These are phyloP conservation scores for Drosophila cracens DNA, from an alignment of 2,888 invertebrate species.

Conservation along the genomic window DNA sequence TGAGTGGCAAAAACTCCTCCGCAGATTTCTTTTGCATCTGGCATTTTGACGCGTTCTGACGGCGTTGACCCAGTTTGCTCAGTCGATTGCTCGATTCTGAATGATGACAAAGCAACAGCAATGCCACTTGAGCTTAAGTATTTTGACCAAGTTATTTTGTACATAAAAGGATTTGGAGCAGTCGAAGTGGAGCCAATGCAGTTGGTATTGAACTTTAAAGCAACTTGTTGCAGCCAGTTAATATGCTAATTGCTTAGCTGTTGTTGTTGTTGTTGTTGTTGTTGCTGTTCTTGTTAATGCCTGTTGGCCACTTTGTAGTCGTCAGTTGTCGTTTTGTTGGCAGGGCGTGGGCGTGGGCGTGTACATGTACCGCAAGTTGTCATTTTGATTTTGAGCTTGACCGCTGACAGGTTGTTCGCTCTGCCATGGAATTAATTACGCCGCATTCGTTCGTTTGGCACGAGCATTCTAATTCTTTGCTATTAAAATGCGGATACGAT, in stretches of 20 bases:
- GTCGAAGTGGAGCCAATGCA: constrained; percentile 21
- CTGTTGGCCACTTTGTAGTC: constrained; percentile 60
- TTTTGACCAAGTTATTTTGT: constrained; percentile 75
- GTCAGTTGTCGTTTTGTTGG: constrained; percentile 11
- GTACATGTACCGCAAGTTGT: constrained; percentile 57
- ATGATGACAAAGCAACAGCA: constrained; percentile 49
- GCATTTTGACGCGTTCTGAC: constrained; percentile 63
- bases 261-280: not conserved
- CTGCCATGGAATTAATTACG: constrained; percentile 68
- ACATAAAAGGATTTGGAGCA: constrained; percentile 62
- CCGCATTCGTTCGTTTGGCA: constrained; percentile 48
- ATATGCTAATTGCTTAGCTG: constrained; percentile 66
- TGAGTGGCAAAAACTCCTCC: constrained; percentile 58
- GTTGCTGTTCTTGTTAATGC: constrained; percentile 23
- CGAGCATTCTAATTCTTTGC: constrained; percentile 64
- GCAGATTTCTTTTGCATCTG: constrained; percentile 30
- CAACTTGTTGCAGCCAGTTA: constrained; percentile 34
- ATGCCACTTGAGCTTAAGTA: constrained; percentile 51
- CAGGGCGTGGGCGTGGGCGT: constrained; percentile 31
- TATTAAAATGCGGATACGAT: constrained; percentile 70
- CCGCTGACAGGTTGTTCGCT: constrained; percentile 65
- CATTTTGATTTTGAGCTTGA: constrained; percentile 64
- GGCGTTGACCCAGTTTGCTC: constrained; percentile 65
- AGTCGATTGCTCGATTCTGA: constrained; percentile 25
- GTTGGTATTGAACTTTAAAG: constrained; percentile 65